These are phyloP conservation scores for Darwinula stevensoni DNA, from an alignment of 2,888 invertebrate species.

Conservation along the genomic window DNA sequence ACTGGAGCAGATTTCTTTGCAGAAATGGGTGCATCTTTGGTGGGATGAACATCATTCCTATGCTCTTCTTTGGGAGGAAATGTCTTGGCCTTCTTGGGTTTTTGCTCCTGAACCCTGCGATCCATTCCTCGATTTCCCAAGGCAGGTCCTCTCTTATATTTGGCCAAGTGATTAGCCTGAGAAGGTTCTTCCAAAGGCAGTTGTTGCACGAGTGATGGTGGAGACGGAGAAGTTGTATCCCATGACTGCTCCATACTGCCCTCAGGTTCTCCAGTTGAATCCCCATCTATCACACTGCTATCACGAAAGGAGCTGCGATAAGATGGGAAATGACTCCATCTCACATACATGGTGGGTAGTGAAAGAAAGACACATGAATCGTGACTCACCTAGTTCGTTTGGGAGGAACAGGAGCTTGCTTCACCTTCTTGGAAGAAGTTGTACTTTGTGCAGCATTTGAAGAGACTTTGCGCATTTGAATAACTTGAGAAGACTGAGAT, in stretches of 20 bases:
- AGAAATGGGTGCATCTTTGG: no score
- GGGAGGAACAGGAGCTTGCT: conserved; percentile 47
- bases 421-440: not conserved
- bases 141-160: no score
- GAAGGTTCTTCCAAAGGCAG: no score
- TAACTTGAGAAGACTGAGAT: no score
- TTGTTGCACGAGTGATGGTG: no score
- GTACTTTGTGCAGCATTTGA: not conserved
- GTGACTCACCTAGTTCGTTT: conserved; percentile 53
- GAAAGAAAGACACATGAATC: conserved; percentile 1
- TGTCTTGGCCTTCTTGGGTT: conserved; percentile 27
- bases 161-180: no score
- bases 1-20: conserved; percentile 17
- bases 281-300: conserved; percentile 8
- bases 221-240: no score
- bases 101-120: conserved; percentile 8
- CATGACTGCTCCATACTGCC: no score
- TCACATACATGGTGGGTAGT: not conserved
- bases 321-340: conserved; percentile 1
- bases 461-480: no score
- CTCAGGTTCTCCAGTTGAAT: no score
- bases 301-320: conserved; percentile 8
- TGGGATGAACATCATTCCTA: no score
- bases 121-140: conserved; percentile 25
- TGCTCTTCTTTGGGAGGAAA: conserved; percentile 25